These are phyloP conservation scores for Grus americana DNA, from an alignment of 2,113 vertebrate genomes.

Conservation along the genomic window DNA sequence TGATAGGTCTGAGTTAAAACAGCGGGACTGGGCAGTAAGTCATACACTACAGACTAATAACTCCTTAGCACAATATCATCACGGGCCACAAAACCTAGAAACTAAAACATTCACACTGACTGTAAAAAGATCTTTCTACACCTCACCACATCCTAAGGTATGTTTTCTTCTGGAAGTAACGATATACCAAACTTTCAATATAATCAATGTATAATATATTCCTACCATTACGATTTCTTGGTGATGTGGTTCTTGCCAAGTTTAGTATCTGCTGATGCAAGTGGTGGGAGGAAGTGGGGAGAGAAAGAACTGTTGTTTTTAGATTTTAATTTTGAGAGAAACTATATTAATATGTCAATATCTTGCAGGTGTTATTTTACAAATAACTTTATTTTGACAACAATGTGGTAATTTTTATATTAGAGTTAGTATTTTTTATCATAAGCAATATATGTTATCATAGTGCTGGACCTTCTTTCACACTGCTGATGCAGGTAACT, in stretches of 20 bases:
- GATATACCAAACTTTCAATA: neutral
- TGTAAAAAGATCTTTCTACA: slow-evolving; percentile 26
- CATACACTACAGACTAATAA: neutral
- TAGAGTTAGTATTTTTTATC: neutral
- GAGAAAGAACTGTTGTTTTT: neutral
- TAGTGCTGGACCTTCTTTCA: neutral
- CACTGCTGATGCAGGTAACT: neutral
- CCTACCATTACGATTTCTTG: neutral
- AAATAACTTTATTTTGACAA: neutral
- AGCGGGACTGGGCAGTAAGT: neutral
- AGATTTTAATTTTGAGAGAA: neutral
- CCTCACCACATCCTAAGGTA: slow-evolving; percentile 36
- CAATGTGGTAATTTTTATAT: neutral
- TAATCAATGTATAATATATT: neutral
- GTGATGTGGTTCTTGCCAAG: neutral
- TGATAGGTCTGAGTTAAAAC: slow-evolving; percentile 19
- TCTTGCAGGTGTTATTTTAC: neutral
- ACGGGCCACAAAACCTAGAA: neutral
- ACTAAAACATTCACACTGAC: neutral
- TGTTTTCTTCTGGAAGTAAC: slow-evolving; percentile 50
- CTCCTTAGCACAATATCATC: neutral
- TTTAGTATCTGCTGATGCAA: neutral
- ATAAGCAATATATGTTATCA: neutral
- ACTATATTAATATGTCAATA: neutral
- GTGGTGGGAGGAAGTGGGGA: neutral